Evolutionary conservation across 2,888 invertebrate species (phyloP).

Genomic region (Sesamia inferens): DNA sequence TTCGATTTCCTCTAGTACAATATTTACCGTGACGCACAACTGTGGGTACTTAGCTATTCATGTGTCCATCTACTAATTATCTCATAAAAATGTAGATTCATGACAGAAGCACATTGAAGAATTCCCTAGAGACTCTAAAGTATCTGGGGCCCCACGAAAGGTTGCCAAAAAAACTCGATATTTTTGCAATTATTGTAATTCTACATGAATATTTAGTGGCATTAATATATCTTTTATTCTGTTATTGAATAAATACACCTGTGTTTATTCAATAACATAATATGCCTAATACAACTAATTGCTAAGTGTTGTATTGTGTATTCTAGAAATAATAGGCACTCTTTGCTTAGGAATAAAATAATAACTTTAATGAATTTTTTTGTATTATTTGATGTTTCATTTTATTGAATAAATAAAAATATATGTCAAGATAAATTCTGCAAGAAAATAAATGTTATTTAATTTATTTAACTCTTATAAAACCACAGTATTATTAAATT

Average conservation of each 20-base stretch:
- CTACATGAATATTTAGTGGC: too few species aligned
- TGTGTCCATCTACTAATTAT: background rate
- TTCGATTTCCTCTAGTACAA: background rate
- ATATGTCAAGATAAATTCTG: too few species aligned
- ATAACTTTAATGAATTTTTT: background rate
- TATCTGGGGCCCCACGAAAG: background rate
- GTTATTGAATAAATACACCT: background rate
- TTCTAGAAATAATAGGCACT: background rate
- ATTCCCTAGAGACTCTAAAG: background rate
- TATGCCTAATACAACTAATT: background rate
- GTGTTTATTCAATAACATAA: too few species aligned
- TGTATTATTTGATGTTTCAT: background rate
- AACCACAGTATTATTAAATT: background rate
- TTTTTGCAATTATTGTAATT: background rate
- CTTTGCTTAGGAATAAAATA: background rate
- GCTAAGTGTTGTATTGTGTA: background rate
- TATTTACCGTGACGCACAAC: too few species aligned
- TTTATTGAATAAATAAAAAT: background rate
- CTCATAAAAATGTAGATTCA: background rate
- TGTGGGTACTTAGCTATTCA: background rate
- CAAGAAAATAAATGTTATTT: background rate
- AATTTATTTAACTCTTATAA: background rate
- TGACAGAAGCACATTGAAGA: background rate
- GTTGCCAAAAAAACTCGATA: background rate
- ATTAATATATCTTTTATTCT: too few species aligned